Conservation (phyloP, 2,797 vertebrate genomes). For the Pangasius larnaudii region DNA sequence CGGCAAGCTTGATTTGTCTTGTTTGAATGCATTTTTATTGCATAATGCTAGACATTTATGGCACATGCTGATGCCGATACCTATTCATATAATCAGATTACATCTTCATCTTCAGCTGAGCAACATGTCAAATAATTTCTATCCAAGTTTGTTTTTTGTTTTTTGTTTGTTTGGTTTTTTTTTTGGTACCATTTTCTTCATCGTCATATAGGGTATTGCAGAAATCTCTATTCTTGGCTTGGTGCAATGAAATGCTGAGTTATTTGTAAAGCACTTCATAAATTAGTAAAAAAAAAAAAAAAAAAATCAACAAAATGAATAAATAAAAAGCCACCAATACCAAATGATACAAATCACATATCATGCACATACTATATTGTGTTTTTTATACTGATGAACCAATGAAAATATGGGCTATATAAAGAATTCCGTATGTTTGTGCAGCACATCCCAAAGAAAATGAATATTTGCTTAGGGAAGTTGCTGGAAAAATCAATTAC, state of each 20-base stretch:
- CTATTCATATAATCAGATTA: conserved; percentile 49
- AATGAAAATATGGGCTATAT: not conserved
- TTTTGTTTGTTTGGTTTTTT: conserved; percentile 14
- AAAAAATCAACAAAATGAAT: conserved; percentile 19
- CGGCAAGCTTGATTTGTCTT: conserved; percentile 53
- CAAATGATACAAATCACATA: conserved; percentile 52
- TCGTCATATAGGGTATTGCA: conserved; percentile 31
- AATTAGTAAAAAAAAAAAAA: conserved; percentile 33
- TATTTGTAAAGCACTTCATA: conserved; percentile 41
- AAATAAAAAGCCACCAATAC: conserved; percentile 41
- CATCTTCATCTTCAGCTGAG: conserved; percentile 36
- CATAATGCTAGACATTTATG: conserved; percentile 53
- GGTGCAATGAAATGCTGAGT: conserved; percentile 40
- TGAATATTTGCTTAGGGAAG: conserved; percentile 30
- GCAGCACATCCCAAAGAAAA: conserved; percentile 16
- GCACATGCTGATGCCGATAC: conserved; percentile 59
- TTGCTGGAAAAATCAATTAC: conserved; percentile 16
- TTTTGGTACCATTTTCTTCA: conserved; percentile 34
- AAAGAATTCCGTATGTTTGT: conserved; percentile 17
- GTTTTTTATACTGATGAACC: conserved; percentile 46
- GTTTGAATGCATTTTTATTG: conserved; percentile 50
- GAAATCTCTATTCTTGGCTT: conserved; percentile 33
- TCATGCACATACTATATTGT: conserved; percentile 49
- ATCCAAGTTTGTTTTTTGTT: not conserved
- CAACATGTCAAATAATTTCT: conserved; percentile 36